phyloP scores from a whole-genome alignment of 2,113 vertebrate genomes.

The Dipodomys stephensi region DNA sequence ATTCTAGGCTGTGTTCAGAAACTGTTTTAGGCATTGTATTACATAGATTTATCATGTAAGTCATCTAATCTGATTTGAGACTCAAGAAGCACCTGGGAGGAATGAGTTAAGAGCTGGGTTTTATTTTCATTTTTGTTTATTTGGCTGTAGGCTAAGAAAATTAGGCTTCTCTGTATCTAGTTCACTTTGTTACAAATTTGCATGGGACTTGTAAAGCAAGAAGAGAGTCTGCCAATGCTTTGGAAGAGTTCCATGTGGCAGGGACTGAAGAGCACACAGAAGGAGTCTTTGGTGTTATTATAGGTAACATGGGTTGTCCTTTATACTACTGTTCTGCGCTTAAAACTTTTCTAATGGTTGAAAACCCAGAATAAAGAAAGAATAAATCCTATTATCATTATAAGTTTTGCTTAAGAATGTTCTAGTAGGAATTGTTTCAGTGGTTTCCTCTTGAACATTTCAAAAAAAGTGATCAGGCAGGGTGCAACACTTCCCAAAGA shows the following conservation, averaged over 20 bases:
- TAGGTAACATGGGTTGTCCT: neutral
- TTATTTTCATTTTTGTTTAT: neutral
- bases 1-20: neutral
- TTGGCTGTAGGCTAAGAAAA: neutral
- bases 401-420: neutral
- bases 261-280: neutral
- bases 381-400: neutral
- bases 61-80: neutral
- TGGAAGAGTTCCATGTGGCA: neutral
- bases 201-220: neutral
- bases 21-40: neutral
- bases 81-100: neutral
- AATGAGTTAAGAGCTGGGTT: neutral
- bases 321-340: neutral
- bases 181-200: constrained; percentile 32
- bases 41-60: neutral
- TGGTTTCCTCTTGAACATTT: constrained; percentile 2
- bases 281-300: neutral
- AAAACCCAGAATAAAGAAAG: constrained; percentile 19
- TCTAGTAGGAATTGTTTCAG: neutral
- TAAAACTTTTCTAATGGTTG: neutral
- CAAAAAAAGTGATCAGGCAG: neutral
- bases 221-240: neutral
- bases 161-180: neutral
- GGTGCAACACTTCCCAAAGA: neutral